Percentiles rank a stretch among this genome's conserved stretches.
phyloP scores from a whole-genome alignment of 1,140 invertebrate species.

The Megalonaias nervosa region DNA sequence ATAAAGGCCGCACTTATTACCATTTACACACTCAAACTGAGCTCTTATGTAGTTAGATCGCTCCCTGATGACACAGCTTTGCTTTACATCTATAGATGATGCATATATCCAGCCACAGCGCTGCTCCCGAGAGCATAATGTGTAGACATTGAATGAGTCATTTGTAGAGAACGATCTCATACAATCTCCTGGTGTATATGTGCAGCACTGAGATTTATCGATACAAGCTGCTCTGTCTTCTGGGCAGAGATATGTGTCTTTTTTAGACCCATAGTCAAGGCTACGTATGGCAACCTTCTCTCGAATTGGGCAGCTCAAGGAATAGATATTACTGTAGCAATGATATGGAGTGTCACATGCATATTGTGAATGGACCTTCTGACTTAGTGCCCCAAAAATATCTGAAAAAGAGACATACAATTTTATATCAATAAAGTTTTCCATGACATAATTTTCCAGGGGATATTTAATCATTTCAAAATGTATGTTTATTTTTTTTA shows the following conservation, averaged over 20 bases:
- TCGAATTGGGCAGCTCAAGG: conserved; percentile 16
- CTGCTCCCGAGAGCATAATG: conserved; percentile 10
- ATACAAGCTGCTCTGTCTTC: conserved; percentile 6
- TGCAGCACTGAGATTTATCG: conserved; percentile 6
- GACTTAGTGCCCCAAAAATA: background rate
- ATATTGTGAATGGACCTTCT: background rate
- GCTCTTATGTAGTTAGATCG: conserved; percentile 27
- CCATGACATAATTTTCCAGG: too few species aligned
- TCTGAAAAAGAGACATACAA: too few species aligned
- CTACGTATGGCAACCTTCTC: conserved; percentile 17
- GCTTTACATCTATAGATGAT: conserved; percentile 2
- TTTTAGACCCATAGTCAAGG: conserved; percentile 27
- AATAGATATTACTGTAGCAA: conserved; percentile 19
- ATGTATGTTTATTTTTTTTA: too few species aligned
- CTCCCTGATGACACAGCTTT: conserved; percentile 15
- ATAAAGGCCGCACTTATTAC: conserved; percentile 7
- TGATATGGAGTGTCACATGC: conserved; percentile 15
- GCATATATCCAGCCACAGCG: conserved; percentile 36
- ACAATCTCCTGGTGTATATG: conserved; percentile 22
- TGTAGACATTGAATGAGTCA: conserved; percentile 18
- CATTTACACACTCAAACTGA: conserved; percentile 23
- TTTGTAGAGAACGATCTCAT: conserved; percentile 9
- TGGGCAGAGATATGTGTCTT: conserved; percentile 20
- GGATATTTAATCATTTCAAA: too few species aligned
- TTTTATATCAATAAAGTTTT: too few species aligned